These are phyloP conservation scores for Epinotia nisella DNA, from an alignment of 2,888 invertebrate species.

Conservation along the genomic window DNA sequence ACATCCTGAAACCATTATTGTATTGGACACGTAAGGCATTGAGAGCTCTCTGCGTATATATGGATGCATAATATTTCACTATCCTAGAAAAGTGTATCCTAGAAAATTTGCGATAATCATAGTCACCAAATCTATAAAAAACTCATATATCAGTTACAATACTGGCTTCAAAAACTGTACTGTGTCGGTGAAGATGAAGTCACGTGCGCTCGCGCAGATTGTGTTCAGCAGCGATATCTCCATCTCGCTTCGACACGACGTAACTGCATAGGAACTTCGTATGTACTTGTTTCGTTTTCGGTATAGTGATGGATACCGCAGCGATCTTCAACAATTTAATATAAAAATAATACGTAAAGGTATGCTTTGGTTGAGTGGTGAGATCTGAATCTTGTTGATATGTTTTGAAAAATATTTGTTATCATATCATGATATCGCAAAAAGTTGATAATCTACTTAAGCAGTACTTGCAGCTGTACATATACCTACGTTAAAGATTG, in stretches of 20 bases:
- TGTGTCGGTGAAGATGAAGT: slow-evolving; percentile 26
- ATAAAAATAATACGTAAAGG: slow-evolving; percentile 17
- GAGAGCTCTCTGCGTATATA: no score
- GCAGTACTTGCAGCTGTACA: no score
- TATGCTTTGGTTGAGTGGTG: background rate
- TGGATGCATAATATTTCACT: no score
- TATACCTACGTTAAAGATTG: no score
- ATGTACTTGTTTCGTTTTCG: background rate
- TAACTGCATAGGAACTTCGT: background rate
- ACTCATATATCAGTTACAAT: background rate
- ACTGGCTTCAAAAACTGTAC: background rate
- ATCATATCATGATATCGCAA: no score
- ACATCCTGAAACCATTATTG: no score
- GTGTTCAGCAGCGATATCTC: slow-evolving; percentile 27
- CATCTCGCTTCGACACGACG: background rate
- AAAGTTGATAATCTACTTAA: no score
- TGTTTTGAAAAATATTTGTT: no score
- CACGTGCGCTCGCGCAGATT: slow-evolving; percentile 41
- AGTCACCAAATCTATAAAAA: background rate
- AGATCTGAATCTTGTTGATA: background rate
- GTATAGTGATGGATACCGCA: background rate
- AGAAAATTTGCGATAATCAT: no score
- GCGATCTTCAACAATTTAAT: slow-evolving; percentile 33
- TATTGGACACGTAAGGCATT: no score
- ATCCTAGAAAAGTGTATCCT: no score